Conservation (phyloP, 2,797 vertebrate genomes). For the Cynopterus sphinx region DNA sequence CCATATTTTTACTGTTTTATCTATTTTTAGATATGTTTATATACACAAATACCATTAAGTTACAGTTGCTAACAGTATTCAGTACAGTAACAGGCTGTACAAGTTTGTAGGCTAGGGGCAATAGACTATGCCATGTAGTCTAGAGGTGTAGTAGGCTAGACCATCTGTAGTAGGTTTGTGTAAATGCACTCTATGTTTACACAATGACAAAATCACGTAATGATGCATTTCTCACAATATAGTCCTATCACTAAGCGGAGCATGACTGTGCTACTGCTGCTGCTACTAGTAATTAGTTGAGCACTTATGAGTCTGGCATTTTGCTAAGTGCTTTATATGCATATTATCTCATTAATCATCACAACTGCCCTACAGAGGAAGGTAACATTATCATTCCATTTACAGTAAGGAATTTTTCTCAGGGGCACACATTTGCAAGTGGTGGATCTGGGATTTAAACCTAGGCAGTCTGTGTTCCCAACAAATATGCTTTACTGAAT, state of each 20-base stretch:
- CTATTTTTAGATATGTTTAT: not conserved
- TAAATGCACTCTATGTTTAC: not conserved
- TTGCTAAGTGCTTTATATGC: constrained; percentile 34
- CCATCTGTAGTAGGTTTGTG: not conserved
- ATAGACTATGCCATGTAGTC: not conserved
- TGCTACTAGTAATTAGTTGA: constrained; percentile 19
- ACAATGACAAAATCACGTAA: not conserved
- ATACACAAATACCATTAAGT: not conserved
- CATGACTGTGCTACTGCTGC: not conserved
- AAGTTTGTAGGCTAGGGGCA: not conserved
- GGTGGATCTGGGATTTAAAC: constrained; percentile 7
- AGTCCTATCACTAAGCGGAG: not conserved
- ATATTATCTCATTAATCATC: constrained; percentile 28
- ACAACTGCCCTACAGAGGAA: not conserved
- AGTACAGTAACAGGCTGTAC: not conserved
- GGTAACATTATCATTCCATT: not conserved
- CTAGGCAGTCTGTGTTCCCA: not conserved
- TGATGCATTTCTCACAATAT: not conserved
- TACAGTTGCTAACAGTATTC: not conserved
- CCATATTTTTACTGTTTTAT: not conserved
- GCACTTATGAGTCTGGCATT: constrained; percentile 14
- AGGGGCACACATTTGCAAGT: not conserved
- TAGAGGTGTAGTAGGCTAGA: not conserved
- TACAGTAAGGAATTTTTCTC: constrained; percentile 16
- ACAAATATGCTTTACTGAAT: constrained; percentile 14